A percentile compares a stretch with the other conserved stretches of the same genome.
Conservation (phyloP, 1,140 invertebrate species). For the Brachionus manjavacas region DNA sequence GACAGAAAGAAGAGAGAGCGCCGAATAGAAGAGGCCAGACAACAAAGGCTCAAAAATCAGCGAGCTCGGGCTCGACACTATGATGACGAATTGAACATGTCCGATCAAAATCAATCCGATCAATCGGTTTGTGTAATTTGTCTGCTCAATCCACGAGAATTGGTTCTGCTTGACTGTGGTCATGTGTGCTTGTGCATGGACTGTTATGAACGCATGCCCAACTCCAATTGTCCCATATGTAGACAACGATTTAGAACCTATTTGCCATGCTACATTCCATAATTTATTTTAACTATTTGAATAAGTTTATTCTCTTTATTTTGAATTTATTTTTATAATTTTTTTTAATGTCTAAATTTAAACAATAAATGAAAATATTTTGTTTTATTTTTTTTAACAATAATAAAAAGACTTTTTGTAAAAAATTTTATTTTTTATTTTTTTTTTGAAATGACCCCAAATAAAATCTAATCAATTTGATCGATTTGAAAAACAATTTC, state of each 20-base stretch:
- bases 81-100: background rate
- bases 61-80: slow-evolving; percentile 10
- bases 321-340: background rate
- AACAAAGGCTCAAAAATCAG: slow-evolving; percentile 12
- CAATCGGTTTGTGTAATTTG: slow-evolving; percentile 20
- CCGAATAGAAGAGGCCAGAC: background rate
- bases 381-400: background rate
- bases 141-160: slow-evolving; percentile 31
- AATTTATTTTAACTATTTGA: background rate
- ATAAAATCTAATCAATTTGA: background rate
- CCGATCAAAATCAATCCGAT: background rate
- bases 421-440: background rate
- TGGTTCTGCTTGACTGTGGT: slow-evolving; percentile 31
- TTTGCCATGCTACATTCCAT: slow-evolving; percentile 37
- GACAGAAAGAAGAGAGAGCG: background rate
- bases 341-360: background rate
- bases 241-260: slow-evolving; percentile 36
- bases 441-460: background rate
- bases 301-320: background rate
- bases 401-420: background rate
- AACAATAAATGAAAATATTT: background rate
- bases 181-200: slow-evolving; percentile 42
- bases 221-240: slow-evolving; percentile 34
- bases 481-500: background rate
- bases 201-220: slow-evolving; percentile 32